A percentile compares a stretch with the other conserved stretches of the same genome.
phyloP scores from a whole-genome alignment of 2,113 vertebrate species.

The Brachyhypopomus gauderio region DNA sequence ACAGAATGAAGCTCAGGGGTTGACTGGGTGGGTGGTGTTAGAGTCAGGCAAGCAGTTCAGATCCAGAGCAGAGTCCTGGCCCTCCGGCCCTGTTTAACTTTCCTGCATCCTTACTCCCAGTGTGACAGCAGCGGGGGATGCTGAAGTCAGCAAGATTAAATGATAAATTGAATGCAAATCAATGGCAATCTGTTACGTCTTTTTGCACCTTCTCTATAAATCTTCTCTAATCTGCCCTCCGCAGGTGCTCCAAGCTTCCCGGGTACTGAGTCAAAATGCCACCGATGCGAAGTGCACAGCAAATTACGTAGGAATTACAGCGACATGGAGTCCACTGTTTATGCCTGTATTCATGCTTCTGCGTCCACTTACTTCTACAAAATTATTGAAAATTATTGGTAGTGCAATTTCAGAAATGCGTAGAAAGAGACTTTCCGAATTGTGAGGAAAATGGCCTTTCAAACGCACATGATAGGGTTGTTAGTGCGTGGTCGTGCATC shows the following conservation, averaged over 20 bases:
- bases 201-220: constrained; percentile 36
- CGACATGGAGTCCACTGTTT: constrained; percentile 8
- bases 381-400: neutral
- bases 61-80: neutral
- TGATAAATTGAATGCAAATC: constrained; percentile 54
- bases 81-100: constrained; percentile 4
- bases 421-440: neutral
- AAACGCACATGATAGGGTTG: neutral
- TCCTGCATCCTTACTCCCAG: constrained; percentile 6
- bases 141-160: constrained; percentile 52
- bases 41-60: constrained; percentile 9
- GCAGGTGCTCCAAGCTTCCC: constrained; percentile 43
- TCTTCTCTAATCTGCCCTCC: constrained; percentile 48
- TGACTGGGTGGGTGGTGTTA: neutral
- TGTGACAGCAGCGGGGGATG: constrained; percentile 12
- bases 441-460: neutral
- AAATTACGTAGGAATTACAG: constrained; percentile 34
- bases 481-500: neutral
- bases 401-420: neutral
- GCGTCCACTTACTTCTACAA: neutral
- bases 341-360: neutral
- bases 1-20: neutral
- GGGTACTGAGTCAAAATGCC: constrained; percentile 26
- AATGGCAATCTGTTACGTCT: constrained; percentile 50
- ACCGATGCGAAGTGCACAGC: constrained; percentile 35